Evolutionary conservation across 2,113 vertebrate species (phyloP).

Genomic region (Asarcornis scutulata): DNA sequence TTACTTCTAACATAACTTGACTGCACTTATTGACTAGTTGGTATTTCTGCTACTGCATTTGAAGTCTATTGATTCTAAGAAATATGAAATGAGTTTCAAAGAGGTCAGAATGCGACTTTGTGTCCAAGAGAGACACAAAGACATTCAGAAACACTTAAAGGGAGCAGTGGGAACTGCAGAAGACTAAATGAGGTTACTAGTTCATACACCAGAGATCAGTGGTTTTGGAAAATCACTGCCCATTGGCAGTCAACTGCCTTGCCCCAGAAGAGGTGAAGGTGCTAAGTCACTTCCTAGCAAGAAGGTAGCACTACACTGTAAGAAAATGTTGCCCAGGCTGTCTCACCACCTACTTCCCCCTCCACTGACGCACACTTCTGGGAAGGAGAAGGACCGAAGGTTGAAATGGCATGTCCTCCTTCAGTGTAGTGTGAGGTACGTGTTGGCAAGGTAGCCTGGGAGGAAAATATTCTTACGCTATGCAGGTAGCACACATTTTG

Average conservation of each 20-base stretch:
- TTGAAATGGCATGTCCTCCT: not conserved
- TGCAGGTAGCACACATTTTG: not conserved
- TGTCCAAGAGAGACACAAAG: slow-evolving; percentile 14
- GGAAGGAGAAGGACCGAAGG: not conserved
- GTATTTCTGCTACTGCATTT: slow-evolving; percentile 41
- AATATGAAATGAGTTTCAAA: slow-evolving; percentile 59
- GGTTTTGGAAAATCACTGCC: not conserved
- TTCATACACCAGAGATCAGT: not conserved
- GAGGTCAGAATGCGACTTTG: slow-evolving; percentile 30
- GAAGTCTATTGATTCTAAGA: slow-evolving; percentile 64
- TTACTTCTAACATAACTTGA: slow-evolving; percentile 38
- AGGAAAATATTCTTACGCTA: not conserved
- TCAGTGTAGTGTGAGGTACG: fast-evolving
- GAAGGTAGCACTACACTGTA: not conserved
- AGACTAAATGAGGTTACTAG: not conserved
- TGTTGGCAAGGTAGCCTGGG: not conserved
- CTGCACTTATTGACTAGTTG: slow-evolving; percentile 21
- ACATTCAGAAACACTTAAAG: not conserved
- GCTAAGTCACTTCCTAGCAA: not conserved
- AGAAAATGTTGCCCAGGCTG: not conserved
- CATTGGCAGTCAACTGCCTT: not conserved
- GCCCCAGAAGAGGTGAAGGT: not conserved
- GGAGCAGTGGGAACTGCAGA: not conserved
- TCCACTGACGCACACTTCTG: not conserved
- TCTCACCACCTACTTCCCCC: not conserved